Conservation (phyloP, 1,140 invertebrate genomes). For the Drosophila saltans region DNA sequence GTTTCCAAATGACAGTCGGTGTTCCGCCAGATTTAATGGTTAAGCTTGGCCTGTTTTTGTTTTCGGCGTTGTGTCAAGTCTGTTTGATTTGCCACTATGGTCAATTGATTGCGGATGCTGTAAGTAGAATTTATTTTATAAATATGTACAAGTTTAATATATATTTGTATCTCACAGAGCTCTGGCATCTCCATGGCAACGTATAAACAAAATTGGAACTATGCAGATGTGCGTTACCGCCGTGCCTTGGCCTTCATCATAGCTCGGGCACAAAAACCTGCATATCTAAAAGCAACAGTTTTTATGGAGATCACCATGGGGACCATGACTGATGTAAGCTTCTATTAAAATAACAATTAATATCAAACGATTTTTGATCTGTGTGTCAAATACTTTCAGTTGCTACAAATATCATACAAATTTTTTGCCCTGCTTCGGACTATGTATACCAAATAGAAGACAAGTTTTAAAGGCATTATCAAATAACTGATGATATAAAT, state of each 20-base stretch:
- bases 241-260: conserved; percentile 59
- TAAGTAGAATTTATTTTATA: conserved; percentile 9
- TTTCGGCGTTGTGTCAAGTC: conserved; percentile 57
- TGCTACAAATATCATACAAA: conserved; percentile 69
- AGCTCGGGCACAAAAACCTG: conserved; percentile 59
- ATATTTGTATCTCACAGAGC: conserved; percentile 42
- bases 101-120: conserved; percentile 63
- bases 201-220: conserved; percentile 71
- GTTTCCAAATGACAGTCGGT: conserved; percentile 72
- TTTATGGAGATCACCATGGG: conserved; percentile 60
- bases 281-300: conserved; percentile 59
- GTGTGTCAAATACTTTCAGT: conserved; percentile 35
- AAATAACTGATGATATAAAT: too few relatives aligned
- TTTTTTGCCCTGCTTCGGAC: conserved; percentile 71
- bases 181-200: conserved; percentile 49
- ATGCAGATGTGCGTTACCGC: conserved; percentile 64
- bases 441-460: conserved; percentile 57
- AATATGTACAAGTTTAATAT: not conserved
- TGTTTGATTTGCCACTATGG: conserved; percentile 72
- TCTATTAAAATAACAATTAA: not conserved
- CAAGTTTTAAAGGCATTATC: too few relatives aligned
- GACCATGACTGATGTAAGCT: conserved; percentile 66
- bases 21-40: conserved; percentile 53
- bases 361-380: not conserved
- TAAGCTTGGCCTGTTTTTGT: conserved; percentile 58